phyloP scores from a whole-genome alignment of 2,888 invertebrate species.

The Chelonus formosanus region DNA sequence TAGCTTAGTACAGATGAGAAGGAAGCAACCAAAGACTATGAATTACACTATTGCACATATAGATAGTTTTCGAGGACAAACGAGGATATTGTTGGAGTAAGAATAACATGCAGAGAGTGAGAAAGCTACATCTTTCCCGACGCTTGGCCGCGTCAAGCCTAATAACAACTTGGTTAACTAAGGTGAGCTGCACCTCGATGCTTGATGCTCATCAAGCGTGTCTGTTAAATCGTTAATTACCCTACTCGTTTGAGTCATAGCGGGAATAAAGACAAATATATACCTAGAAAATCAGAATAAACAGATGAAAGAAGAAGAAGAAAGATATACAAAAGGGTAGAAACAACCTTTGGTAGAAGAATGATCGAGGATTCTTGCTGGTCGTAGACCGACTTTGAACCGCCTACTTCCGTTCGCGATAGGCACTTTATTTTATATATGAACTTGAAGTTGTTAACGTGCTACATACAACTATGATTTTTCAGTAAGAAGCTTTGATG shows the following conservation, averaged over 20 bases:
- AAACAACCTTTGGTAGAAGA: constrained; percentile 41
- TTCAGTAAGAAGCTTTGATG: neutral
- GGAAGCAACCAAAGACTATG: constrained; percentile 5
- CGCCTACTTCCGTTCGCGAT: constrained; percentile 60
- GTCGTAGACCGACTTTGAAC: constrained; percentile 48
- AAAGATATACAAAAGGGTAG: constrained; percentile 9
- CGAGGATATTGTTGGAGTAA: no score
- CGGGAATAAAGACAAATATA: constrained; percentile 12
- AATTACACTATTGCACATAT: neutral
- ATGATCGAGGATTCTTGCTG: constrained; percentile 43
- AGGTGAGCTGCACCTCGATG: constrained; percentile 44
- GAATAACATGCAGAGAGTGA: neutral
- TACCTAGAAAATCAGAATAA: constrained; percentile 13
- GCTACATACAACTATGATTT: neutral
- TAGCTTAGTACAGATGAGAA: constrained; percentile 9
- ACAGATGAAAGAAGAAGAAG: constrained; percentile 13
- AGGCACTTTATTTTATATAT: constrained; percentile 26
- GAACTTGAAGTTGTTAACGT: constrained; percentile 7
- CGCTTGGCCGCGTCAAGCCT: constrained; percentile 40
- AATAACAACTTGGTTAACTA: constrained; percentile 58
- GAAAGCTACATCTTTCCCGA: neutral
- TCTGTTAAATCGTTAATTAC: constrained; percentile 62
- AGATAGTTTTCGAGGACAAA: constrained; percentile 11
- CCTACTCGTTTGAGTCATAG: constrained; percentile 23
- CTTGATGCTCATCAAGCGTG: constrained; percentile 52